These are phyloP conservation scores for Pachycephus smyrnensis DNA, from an alignment of 2,888 invertebrate species.

Conservation along the genomic window DNA sequence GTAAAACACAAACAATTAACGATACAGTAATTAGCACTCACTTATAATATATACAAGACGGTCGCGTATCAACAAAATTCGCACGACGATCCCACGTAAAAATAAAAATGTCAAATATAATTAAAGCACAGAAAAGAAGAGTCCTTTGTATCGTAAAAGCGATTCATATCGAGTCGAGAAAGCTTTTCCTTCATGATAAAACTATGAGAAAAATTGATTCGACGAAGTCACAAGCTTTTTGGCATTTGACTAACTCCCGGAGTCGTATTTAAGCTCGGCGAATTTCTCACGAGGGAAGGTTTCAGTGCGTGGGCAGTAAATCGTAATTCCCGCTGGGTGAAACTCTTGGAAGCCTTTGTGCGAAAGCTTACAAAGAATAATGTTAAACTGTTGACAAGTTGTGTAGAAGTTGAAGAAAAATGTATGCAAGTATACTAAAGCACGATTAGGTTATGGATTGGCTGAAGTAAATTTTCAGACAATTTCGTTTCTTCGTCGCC, in stretches of 20 bases:
- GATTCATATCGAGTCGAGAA: not conserved
- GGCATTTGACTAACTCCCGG: not conserved
- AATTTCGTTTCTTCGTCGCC: not conserved
- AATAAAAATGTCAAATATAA: not conserved
- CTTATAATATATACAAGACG: not conserved
- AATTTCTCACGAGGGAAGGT: not conserved
- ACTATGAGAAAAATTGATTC: not conserved
- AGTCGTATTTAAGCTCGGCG: not conserved
- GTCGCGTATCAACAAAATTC: not conserved
- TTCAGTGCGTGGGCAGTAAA: conserved; percentile 25
- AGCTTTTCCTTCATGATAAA: not conserved
- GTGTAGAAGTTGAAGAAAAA: not conserved
- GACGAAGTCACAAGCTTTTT: not conserved
- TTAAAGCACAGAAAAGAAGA: not conserved
- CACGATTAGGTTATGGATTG: not conserved
- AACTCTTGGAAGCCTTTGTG: not conserved
- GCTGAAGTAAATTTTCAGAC: not conserved
- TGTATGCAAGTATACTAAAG: no score
- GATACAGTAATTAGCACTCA: not conserved
- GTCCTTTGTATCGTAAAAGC: not conserved
- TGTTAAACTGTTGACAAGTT: not conserved
- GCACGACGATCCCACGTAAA: not conserved
- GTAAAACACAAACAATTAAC: not conserved
- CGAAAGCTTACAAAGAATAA: not conserved
- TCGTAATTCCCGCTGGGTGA: not conserved